Evolutionary conservation across 23 tunicate species (phyloP).

Genomic region (Trididemnum miniatum): DNA sequence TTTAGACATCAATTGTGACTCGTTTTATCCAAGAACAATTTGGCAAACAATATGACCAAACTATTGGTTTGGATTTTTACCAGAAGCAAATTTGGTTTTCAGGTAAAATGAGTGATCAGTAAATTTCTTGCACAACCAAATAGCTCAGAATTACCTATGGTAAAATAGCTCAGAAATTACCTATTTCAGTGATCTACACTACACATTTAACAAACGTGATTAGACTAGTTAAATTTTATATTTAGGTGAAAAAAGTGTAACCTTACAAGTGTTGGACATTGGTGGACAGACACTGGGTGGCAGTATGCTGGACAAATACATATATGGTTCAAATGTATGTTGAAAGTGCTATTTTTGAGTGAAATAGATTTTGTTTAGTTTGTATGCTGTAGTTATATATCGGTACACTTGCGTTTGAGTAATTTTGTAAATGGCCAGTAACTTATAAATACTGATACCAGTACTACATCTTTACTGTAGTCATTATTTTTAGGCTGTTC

Average conservation of each 20-base stretch:
- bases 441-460: not conserved
- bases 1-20: slow-evolving; percentile 80
- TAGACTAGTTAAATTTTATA: no score
- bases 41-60: slow-evolving; percentile 81
- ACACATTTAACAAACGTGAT: no score
- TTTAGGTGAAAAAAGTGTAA: slow-evolving; percentile 65
- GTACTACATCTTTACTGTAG: no score
- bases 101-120: no score
- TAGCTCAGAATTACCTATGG: no score
- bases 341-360: not conserved
- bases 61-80: slow-evolving; percentile 90
- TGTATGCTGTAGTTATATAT: not conserved
- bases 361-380: no score
- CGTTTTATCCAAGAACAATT: slow-evolving; percentile 88
- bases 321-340: slow-evolving; percentile 85
- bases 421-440: not conserved
- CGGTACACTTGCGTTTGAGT: not conserved
- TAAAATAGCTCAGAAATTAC: no score
- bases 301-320: slow-evolving; percentile 85
- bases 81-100: slow-evolving; percentile 63
- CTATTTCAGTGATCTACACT: no score
- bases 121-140: no score
- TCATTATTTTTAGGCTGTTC: slow-evolving; percentile 31
- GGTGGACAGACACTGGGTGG: slow-evolving; percentile 97
- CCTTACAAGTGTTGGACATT: slow-evolving; percentile 82